Evolutionary conservation across 1,140 invertebrate genomes (phyloP).

Genomic region (Liolophura sinensis): DNA sequence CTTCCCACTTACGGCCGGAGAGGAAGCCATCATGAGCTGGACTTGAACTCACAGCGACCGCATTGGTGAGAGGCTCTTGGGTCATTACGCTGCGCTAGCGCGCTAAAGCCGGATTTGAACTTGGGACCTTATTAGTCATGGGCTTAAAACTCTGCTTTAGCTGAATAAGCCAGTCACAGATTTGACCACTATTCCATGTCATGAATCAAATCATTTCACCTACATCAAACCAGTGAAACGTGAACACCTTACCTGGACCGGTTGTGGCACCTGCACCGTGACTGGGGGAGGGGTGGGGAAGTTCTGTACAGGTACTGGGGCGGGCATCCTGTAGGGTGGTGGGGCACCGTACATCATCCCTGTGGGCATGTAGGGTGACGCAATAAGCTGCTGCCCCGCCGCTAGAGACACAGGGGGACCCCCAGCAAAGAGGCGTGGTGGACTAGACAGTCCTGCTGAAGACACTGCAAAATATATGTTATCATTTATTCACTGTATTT

Average conservation of each 20-base stretch:
- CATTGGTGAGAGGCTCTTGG: no score
- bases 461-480: conserved; percentile 21
- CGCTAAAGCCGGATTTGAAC: no score
- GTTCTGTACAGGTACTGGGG: conserved; percentile 9
- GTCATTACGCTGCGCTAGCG: no score
- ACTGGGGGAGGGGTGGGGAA: conserved; percentile 22
- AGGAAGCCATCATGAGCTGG: no score
- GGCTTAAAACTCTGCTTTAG: no score
- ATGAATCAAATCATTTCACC: not conserved
- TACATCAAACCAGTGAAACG: not conserved
- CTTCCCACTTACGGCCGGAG: no score
- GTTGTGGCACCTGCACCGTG: conserved; percentile 7
- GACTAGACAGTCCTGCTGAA: conserved; percentile 15
- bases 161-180: no score
- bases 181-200: no score
- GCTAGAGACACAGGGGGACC: no score
- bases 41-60: no score
- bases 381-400: conserved; percentile 14
- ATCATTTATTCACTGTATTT: no score
- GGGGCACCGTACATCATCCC: conserved; percentile 29
- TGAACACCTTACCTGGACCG: conserved; percentile 13
- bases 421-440: conserved; percentile 15
- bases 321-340: conserved; percentile 4
- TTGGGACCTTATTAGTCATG: no score
- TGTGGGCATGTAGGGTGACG: conserved; percentile 22